These are phyloP conservation scores for Notiomystis cincta DNA, from an alignment of 2,113 vertebrate species.

Conservation along the genomic window DNA sequence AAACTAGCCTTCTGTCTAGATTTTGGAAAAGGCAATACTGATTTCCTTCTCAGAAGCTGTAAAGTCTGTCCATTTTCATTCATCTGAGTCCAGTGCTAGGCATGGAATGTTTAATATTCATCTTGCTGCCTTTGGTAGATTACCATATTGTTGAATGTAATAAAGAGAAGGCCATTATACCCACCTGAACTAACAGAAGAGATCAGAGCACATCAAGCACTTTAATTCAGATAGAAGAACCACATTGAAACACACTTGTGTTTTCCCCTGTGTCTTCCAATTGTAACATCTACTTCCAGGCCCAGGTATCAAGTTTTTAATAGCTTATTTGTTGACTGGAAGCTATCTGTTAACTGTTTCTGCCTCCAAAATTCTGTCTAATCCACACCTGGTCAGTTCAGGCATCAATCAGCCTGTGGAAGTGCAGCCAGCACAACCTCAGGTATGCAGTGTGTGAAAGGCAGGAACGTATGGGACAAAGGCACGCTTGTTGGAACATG, in stretches of 20 bases:
- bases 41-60: not conserved
- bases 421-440: not conserved
- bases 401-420: not conserved
- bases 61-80: not conserved
- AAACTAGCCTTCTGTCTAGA: not conserved
- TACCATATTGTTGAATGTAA: not conserved
- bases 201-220: not conserved
- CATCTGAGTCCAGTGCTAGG: not conserved
- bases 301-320: not conserved
- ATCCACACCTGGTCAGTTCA: not conserved
- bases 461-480: rapidly evolving
- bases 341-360: not conserved
- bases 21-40: not conserved
- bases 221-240: not conserved
- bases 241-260: not conserved
- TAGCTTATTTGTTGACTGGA: not conserved
- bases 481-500: rapidly evolving
- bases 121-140: not conserved
- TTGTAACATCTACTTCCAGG: not conserved
- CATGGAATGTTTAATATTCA: not conserved
- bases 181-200: not conserved
- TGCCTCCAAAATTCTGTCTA: not conserved
- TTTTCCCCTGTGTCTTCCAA: not conserved
- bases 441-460: not conserved
- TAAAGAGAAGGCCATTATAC: not conserved